phyloP scores from a whole-genome alignment of 2,888 invertebrate species.

The Dexiosoma caninum region DNA sequence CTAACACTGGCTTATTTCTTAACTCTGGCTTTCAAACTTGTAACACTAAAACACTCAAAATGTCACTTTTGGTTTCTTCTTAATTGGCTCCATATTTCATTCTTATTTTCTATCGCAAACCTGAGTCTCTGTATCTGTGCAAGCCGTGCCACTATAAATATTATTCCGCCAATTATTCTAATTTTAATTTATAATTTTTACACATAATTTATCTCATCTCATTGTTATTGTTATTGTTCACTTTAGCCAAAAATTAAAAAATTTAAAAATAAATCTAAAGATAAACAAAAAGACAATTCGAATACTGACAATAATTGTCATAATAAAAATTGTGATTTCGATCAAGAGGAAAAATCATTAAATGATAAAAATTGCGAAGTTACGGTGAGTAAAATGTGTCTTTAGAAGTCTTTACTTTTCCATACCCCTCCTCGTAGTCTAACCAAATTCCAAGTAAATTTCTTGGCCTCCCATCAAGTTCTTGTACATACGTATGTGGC shows the following conservation, averaged over 20 bases:
- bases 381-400: conserved; percentile 73
- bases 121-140: neutral
- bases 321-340: conserved; percentile 53
- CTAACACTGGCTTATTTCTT: conserved; percentile 39
- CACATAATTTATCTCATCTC: conserved; percentile 39
- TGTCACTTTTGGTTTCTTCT: neutral
- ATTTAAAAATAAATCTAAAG: conserved; percentile 72
- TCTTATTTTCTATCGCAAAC: neutral
- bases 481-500: neutral
- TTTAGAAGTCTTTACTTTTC: neutral
- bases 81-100: neutral
- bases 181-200: conserved; percentile 4
- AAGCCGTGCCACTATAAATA: neutral
- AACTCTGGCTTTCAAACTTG: neutral
- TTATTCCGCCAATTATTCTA: conserved; percentile 5
- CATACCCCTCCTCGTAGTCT: neutral
- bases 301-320: conserved; percentile 55
- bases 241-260: conserved; percentile 65
- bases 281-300: conserved; percentile 56
- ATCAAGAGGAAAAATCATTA: conserved; percentile 65
- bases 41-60: neutral
- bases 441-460: neutral
- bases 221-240: conserved; percentile 51
- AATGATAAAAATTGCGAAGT: conserved; percentile 74
- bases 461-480: neutral